Evolutionary conservation across 2,888 invertebrate species (phyloP).

Genomic region (Sepiola atlantica): DNA sequence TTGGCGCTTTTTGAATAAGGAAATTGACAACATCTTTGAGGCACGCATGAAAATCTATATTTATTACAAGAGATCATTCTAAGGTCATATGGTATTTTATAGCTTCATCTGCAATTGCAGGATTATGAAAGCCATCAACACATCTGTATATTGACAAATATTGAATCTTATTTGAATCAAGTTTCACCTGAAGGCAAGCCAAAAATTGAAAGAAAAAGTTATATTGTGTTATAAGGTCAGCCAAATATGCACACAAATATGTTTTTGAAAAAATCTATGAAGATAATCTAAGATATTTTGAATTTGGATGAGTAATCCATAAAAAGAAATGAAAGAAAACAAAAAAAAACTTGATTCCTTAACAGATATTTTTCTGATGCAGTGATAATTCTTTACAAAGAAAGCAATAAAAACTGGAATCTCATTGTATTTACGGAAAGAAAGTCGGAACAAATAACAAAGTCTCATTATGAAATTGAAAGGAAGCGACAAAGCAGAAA

Average conservation of each 20-base stretch:
- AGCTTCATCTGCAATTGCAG: not conserved
- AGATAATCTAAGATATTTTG: not conserved
- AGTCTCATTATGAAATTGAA: not conserved
- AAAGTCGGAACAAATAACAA: not conserved
- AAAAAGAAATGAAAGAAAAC: not conserved
- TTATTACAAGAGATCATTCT: too few species aligned
- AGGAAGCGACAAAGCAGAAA: not conserved
- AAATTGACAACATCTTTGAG: too few species aligned
- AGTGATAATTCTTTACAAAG: not conserved
- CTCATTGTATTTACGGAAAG: not conserved
- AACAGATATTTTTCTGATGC: not conserved
- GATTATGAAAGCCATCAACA: not conserved
- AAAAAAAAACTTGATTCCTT: not conserved
- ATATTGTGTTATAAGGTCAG: not conserved
- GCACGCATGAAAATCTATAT: too few species aligned
- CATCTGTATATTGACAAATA: not conserved
- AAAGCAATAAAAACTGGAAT: too few species aligned
- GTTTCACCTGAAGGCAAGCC: not conserved
- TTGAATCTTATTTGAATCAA: not conserved
- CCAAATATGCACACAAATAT: not conserved
- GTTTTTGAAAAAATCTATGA: not conserved
- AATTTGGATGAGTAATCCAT: not conserved
- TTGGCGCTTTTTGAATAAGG: too few species aligned
- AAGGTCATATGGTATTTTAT: too few species aligned
- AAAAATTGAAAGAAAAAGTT: not conserved